Conservation (phyloP, 2,113 vertebrate genomes). For the Podiceps cristatus region DNA sequence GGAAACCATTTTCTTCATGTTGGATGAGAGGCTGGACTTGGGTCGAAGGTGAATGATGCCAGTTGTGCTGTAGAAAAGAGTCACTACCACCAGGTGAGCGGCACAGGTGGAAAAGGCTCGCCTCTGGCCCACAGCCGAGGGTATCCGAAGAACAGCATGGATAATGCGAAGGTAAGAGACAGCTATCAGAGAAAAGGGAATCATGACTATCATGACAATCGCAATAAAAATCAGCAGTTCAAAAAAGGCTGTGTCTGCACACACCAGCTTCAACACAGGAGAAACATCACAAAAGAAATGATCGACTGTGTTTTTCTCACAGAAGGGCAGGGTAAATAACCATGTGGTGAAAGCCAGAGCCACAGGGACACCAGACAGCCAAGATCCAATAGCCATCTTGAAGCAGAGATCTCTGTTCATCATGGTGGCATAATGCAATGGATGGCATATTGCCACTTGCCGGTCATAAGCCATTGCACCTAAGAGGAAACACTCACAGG, state of each 20-base stretch:
- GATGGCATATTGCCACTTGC: neutral
- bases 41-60: neutral
- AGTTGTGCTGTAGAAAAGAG: neutral
- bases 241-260: neutral
- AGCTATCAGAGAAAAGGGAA: neutral
- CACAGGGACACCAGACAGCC: neutral
- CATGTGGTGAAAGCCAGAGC: neutral
- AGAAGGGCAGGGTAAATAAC: slow-evolving; percentile 12
- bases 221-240: neutral
- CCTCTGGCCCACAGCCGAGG: neutral
- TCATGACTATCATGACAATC: neutral
- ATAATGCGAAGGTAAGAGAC: neutral
- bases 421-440: neutral
- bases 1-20: slow-evolving; percentile 26
- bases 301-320: neutral
- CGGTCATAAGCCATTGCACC: neutral
- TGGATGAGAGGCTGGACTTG: slow-evolving; percentile 16
- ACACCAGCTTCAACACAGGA: neutral
- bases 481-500: neutral
- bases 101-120: neutral
- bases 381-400: neutral
- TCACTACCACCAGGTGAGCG: neutral
- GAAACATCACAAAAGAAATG: slow-evolving; percentile 18
- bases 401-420: neutral
- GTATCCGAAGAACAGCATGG: neutral